A percentile compares a stretch with the other conserved stretches of the same genome.
Conservation (phyloP, 2,113 vertebrate genomes). For the Hepsetus odoe region DNA sequence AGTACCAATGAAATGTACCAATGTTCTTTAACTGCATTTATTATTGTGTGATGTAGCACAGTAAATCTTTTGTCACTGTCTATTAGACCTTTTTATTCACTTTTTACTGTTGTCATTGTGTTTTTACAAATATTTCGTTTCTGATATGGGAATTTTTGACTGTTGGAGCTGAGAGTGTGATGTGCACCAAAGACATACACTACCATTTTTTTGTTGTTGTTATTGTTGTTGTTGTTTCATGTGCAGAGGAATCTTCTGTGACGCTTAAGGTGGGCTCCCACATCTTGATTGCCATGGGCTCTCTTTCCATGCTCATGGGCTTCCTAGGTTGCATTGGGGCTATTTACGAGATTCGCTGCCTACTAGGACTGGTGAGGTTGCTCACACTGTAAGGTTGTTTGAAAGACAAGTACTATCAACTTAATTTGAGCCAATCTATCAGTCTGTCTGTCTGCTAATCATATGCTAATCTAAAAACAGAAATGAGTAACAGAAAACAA, state of each 20-base stretch:
- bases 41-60: too few species aligned
- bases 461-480: background rate
- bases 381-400: background rate
- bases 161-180: background rate
- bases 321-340: constrained; percentile 92
- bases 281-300: constrained; percentile 83
- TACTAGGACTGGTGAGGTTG: constrained; percentile 84
- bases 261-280: constrained; percentile 80
- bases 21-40: too few species aligned
- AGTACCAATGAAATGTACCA: too few species aligned
- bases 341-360: constrained; percentile 88
- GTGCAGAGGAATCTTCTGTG: constrained; percentile 78
- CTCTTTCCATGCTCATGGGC: constrained; percentile 87
- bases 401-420: constrained; percentile 59
- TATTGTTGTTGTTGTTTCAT: background rate
- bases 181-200: background rate
- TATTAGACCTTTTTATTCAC: too few species aligned
- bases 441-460: background rate
- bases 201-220: background rate
- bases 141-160: background rate
- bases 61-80: too few species aligned
- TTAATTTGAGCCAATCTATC: background rate
- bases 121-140: too few species aligned
- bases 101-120: too few species aligned
- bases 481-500: background rate